A percentile compares a stretch with the other conserved stretches of the same genome.
Conservation (phyloP, 2,797 vertebrate species). For the Chelon auratus region DNA sequence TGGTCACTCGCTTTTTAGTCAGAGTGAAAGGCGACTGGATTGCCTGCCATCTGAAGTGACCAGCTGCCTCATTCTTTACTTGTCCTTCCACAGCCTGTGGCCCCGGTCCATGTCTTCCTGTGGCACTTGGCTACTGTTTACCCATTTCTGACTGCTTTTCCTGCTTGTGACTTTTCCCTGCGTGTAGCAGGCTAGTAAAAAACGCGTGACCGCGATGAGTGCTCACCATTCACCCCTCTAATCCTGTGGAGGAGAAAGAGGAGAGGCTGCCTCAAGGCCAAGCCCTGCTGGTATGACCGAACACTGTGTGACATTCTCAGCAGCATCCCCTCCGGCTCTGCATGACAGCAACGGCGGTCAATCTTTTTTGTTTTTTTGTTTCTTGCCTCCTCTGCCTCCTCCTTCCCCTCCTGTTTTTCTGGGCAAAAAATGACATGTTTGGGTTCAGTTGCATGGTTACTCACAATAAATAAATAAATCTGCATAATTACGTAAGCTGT, state of each 20-base stretch:
- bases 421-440: conserved; percentile 54
- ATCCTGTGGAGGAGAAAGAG: conserved; percentile 68
- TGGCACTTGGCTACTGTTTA: conserved; percentile 55
- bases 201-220: conserved; percentile 62
- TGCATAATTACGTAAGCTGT: conserved; percentile 72
- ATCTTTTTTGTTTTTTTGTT: conserved; percentile 20
- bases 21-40: conserved; percentile 42
- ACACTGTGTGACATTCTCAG: conserved; percentile 69
- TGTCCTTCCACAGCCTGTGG: conserved; percentile 40
- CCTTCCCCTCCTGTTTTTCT: conserved; percentile 37
- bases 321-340: conserved; percentile 62
- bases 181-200: conserved; percentile 45
- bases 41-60: conserved; percentile 62
- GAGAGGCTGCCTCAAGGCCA: conserved; percentile 68
- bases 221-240: conserved; percentile 67
- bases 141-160: conserved; percentile 39
- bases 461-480: conserved; percentile 80
- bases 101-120: conserved; percentile 63
- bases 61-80: conserved; percentile 58
- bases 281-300: conserved; percentile 64
- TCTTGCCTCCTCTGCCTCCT: conserved; percentile 7
- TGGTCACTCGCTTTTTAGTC: conserved; percentile 34
- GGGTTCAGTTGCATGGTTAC: conserved; percentile 79
- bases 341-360: conserved; percentile 55
- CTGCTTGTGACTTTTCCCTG: conserved; percentile 46